Evolutionary conservation across 2,888 invertebrate species (phyloP).

Genomic region (Dendrolimus pini): DNA sequence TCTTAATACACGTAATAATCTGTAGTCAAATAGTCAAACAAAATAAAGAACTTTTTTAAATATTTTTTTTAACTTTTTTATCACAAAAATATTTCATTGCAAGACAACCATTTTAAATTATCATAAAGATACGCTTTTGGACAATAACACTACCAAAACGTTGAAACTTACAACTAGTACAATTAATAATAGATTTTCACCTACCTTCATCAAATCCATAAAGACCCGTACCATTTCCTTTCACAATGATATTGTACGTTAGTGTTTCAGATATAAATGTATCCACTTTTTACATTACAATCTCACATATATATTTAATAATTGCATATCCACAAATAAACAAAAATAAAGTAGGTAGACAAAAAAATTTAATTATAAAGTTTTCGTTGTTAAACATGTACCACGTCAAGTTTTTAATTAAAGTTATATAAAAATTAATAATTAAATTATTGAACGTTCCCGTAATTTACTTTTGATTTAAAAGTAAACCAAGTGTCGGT

Average conservation of each 20-base stretch:
- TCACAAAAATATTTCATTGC: too few relatives aligned
- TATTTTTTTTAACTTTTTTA: too few relatives aligned
- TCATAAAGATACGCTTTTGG: too few relatives aligned
- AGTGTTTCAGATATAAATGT: slow-evolving; percentile 57
- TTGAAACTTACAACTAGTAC: too few relatives aligned
- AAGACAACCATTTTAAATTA: too few relatives aligned
- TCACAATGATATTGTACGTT: slow-evolving; percentile 73
- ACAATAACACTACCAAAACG: too few relatives aligned
- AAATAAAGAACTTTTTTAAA: too few relatives aligned
- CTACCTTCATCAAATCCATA: slow-evolving; percentile 65
- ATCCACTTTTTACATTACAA: slow-evolving; percentile 73
- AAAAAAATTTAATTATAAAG: background rate
- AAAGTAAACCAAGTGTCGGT: background rate
- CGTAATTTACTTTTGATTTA: background rate
- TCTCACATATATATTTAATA: slow-evolving; percentile 22
- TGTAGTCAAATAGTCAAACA: too few relatives aligned
- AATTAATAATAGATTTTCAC: slow-evolving; percentile 5
- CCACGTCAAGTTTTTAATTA: background rate
- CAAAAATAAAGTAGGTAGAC: slow-evolving; percentile 2
- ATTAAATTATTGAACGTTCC: background rate
- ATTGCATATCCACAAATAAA: slow-evolving; percentile 22
- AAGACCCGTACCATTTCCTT: slow-evolving; percentile 59
- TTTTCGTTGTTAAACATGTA: background rate
- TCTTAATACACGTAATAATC: too few relatives aligned
- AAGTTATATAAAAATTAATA: background rate